A percentile compares a stretch with the other conserved stretches of the same genome.
Evolutionary conservation across 1,140 invertebrate species (phyloP).

Genomic region (Coelopa frigida): DNA sequence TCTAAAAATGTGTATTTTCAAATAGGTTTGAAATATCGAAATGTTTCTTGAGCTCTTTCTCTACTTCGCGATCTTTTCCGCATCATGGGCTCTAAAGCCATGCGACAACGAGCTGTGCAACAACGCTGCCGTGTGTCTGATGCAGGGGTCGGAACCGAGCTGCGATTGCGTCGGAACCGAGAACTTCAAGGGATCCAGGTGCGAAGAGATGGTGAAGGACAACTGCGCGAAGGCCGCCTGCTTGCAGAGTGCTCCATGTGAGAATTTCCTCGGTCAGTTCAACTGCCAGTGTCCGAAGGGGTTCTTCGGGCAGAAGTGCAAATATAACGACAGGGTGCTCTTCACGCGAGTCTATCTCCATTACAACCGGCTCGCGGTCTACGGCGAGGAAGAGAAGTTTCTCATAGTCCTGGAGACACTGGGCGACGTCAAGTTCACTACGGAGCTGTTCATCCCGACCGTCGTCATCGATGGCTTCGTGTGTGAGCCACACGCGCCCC

Average conservation of each 20-base stretch:
- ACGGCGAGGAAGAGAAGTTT: slow-evolving; percentile 6
- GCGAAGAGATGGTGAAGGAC: not conserved
- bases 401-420: slow-evolving; percentile 4
- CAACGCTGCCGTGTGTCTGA: slow-evolving; percentile 5
- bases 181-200: slow-evolving; percentile 7
- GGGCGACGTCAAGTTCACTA: not conserved
- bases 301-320: slow-evolving; percentile 4
- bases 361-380: slow-evolving; percentile 11
- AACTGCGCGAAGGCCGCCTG: slow-evolving; percentile 2
- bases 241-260: slow-evolving; percentile 7
- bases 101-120: slow-evolving; percentile 9
- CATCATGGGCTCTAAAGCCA: not conserved
- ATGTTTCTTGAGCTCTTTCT: no score
- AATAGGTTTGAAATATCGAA: no score
- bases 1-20: no score
- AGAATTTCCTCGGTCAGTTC: slow-evolving; percentile 4
- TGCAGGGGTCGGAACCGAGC: not conserved
- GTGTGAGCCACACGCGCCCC: slow-evolving; percentile 1
- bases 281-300: not conserved
- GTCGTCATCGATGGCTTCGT: slow-evolving; percentile 12
- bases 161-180: slow-evolving; percentile 3
- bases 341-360: slow-evolving; percentile 8
- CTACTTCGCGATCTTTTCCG: no score
- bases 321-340: not conserved
- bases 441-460: slow-evolving; percentile 1